Evolutionary conservation across 2,888 invertebrate genomes (phyloP).

Genomic region (Pristionchus entomophagus): DNA sequence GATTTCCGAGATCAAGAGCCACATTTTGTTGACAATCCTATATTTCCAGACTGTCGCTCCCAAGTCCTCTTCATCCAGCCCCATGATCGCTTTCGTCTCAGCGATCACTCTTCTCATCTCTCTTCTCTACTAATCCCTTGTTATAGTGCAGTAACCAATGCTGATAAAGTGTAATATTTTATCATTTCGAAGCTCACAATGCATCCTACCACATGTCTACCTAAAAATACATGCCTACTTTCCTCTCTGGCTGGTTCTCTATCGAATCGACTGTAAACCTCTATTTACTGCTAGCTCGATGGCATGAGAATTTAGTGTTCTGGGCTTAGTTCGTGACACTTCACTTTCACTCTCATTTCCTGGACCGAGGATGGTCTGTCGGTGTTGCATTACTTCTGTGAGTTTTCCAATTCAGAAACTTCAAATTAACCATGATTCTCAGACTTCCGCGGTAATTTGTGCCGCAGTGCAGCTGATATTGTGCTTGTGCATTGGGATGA

Average conservation of each 20-base stretch:
- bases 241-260: neutral
- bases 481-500: neutral
- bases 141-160: too few species aligned
- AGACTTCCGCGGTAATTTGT: neutral
- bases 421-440: neutral
- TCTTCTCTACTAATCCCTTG: neutral
- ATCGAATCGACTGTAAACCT: neutral
- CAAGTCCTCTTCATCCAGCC: neutral
- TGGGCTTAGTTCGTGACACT: too few species aligned
- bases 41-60: too few species aligned
- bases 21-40: too few species aligned
- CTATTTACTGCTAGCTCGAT: neutral
- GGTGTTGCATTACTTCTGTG: conserved; percentile 6
- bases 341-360: neutral
- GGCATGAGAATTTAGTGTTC: neutral
- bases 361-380: neutral
- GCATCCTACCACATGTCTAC: too few species aligned
- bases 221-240: too few species aligned
- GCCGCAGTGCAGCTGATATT: neutral
- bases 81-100: neutral
- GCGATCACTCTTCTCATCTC: neutral
- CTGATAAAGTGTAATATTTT: too few species aligned
- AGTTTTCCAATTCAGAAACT: neutral
- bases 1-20: too few species aligned
- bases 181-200: too few species aligned